These are phyloP conservation scores for Agrilus cyanescens DNA, from an alignment of 2,888 invertebrate genomes.

Conservation along the genomic window DNA sequence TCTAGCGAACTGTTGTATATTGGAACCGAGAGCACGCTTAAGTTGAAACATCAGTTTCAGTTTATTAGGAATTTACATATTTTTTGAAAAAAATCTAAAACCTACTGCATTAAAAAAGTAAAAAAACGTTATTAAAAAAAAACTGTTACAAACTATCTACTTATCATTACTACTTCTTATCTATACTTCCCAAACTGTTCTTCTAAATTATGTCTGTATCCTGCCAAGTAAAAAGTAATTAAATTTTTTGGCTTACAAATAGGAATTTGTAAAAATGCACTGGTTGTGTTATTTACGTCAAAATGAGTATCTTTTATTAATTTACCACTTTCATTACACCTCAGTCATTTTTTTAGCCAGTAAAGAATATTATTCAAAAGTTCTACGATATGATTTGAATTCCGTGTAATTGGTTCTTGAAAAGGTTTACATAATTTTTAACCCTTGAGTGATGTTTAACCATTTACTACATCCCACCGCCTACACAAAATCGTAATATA, in stretches of 20 bases:
- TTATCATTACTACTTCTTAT: too few species aligned
- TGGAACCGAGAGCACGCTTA: too few species aligned
- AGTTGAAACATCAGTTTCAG: too few species aligned
- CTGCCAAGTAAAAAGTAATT: neutral
- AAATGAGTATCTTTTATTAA: slow-evolving; percentile 1
- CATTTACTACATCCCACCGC: slow-evolving; percentile 6
- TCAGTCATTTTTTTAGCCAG: slow-evolving; percentile 1
- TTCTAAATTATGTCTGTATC: slow-evolving; percentile 1
- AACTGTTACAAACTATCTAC: too few species aligned
- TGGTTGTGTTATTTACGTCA: slow-evolving; percentile 1
- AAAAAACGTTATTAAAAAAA: too few species aligned
- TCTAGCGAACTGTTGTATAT: too few species aligned
- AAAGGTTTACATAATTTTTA: neutral
- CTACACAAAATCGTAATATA: slow-evolving; percentile 1
- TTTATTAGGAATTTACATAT: too few species aligned
- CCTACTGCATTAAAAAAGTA: too few species aligned
- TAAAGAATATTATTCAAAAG: slow-evolving; percentile 1
- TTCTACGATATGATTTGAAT: neutral
- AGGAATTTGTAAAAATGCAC: neutral
- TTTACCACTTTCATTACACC: neutral
- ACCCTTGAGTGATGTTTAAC: slow-evolving; percentile 3
- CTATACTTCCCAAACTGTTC: slow-evolving; percentile 2
- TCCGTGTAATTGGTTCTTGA: slow-evolving; percentile 2
- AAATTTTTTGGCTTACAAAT: neutral
- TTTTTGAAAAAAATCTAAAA: too few species aligned